Base-by-base conservation (phyloP, 2,797 vertebrate genomes). In the Spondyliosoma cantharus region DNA sequence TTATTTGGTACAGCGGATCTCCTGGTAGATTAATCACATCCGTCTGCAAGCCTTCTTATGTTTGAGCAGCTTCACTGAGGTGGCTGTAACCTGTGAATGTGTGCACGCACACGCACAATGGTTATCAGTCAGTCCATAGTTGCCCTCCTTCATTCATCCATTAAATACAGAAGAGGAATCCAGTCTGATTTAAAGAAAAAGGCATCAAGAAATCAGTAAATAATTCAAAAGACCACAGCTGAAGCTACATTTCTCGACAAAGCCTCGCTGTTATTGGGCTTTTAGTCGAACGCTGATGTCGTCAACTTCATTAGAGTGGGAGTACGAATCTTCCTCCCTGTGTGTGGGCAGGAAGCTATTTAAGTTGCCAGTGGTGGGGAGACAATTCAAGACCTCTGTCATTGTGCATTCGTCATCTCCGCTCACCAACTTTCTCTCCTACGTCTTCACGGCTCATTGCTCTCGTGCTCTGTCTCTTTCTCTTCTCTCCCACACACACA, bases 1-100 rank as follows among this genome's bases (percentile, higher is more conserved):
- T 87, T 91, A 90, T 91, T 86, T 72, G 68, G 58, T 71, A 61
- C 54, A 61, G 76, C 46, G 1, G 73, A 84, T 87, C 73, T 89
- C 71, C 78, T 73, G 80, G 61, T 74, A 77, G 79, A 92, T 87
- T 86, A 89, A 93, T 88, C 77, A 69, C 56, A 74, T 76, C 85
- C 60, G 88, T 81, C 72, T 83, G 57, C 70, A 64, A 78, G 78
- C 42, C 2, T 61, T 69, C 83, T 72, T 73, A 76, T 74, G 61
- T 74, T 57, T 79, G 53, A 82, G 75, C 50, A 74, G 60, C 52
- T 17, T 73, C 54, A 75, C 42, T 1, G 20, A 64, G 50, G 60
- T 65, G 54, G 60, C 42, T 32, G 22, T 52, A 82, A 82, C 49
- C 72, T 50, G 72, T 17, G 22, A 54, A 29, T 48, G 22, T 13